Evolutionary conservation across 2,113 vertebrate species (phyloP), one percentile per base, ranked within the genome.

Genomic region (Rutilus rutilus): DNA sequence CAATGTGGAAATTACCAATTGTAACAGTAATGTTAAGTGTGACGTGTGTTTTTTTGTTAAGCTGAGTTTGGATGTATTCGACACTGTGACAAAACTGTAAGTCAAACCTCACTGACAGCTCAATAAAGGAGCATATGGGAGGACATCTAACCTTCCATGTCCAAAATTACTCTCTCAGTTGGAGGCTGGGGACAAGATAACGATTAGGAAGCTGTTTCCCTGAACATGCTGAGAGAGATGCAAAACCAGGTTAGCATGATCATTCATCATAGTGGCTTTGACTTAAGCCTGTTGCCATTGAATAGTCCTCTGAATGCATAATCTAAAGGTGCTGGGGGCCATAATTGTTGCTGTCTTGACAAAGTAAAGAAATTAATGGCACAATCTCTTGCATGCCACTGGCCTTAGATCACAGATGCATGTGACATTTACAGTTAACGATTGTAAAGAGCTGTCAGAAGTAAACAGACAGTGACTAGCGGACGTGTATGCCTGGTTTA

Each of bases 101-200:
- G 78, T 82, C 36, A 67, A 83, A 82, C 67, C 89, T 88, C 78
- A 88, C 83, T 71, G 90, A 87, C 83, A 75, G 88, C 87, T 91
- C 88, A 78, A 87, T 88, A 85, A 90, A 90, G 85, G 78, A 90
- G 89, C 92, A 90, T 86, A 90, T 90, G 90, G 89, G 87, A 85
- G 83, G 90, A 89, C 86, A 85, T 82, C 84, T 87, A 33, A 85
- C 86, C 84, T 71, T 91, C 88, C 89, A 79, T 87, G 85, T 91
- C 85, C 86, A 82, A 82, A 64, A 71, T 77, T 88, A 77, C 81
- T 82, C 85, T 88, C 92, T 84, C 92, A 86, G 90, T 27, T 64
- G 91, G 91, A 90, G 81, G 78, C 67, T 84, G 84, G 87, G 82
- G 92, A 89, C 87, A 82, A 86, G 87, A 74, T 87, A 89, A 91